These are phyloP conservation scores for Hipparchia semele DNA, from an alignment of 2,888 invertebrate species.

Conservation along the genomic window DNA sequence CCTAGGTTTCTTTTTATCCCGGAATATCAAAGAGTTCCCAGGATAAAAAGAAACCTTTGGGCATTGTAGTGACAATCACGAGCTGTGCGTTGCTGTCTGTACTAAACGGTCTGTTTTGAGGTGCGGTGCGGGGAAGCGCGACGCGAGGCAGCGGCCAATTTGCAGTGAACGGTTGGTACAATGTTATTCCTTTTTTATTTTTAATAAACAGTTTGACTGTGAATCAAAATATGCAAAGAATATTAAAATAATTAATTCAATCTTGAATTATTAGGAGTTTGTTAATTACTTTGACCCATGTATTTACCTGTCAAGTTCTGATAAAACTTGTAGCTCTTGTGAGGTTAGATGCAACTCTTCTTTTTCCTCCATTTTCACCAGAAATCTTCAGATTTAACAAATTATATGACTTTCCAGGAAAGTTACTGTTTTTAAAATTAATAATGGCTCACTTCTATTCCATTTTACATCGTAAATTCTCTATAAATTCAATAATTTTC, in stretches of 20 bases:
- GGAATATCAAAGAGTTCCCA: too few relatives aligned
- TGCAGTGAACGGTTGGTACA: too few relatives aligned
- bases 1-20: too few relatives aligned
- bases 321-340: constrained; percentile 92
- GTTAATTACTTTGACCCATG: neutral
- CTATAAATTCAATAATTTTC: neutral
- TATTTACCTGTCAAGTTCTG: constrained; percentile 92
- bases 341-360: constrained; percentile 89
- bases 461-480: constrained; percentile 16
- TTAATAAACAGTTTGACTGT: neutral
- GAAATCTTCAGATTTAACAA: neutral
- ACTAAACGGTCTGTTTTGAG: too few relatives aligned
- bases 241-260: neutral
- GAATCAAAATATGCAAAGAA: neutral
- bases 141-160: too few relatives aligned
- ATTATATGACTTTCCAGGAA: neutral
- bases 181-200: too few relatives aligned
- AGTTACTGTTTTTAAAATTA: neutral
- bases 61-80: too few relatives aligned
- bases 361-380: constrained; percentile 78
- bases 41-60: too few relatives aligned
- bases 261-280: constrained; percentile 12
- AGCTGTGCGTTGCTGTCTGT: too few relatives aligned
- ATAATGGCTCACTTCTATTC: neutral
- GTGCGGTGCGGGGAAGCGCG: too few relatives aligned